Conservation (phyloP, 2,888 invertebrate species). For the Torymus auratus region DNA sequence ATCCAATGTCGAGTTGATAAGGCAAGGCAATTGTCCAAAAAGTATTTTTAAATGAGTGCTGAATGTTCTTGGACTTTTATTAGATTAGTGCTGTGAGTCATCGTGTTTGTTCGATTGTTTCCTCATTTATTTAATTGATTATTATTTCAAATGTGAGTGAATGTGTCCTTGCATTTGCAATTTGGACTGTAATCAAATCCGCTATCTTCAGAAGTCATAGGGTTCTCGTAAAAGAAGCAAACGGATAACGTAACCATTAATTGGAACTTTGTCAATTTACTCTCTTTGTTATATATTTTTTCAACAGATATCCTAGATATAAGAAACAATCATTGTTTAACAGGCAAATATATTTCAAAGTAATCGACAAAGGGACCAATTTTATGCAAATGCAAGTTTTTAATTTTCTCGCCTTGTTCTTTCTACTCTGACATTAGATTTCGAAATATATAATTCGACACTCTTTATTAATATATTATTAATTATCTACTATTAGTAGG, state of each 20-base stretch:
- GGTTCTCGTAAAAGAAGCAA: conserved; percentile 8
- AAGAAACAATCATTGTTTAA: neutral
- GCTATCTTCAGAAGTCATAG: conserved; percentile 35
- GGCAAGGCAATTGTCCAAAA: neutral
- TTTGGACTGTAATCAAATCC: neutral
- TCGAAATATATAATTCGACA: conserved; percentile 21
- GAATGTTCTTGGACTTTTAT: no score
- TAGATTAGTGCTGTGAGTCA: no score
- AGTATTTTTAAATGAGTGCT: no score
- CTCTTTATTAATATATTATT: conserved; percentile 34
- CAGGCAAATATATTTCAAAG: neutral
- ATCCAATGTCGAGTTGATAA: conserved; percentile 32
- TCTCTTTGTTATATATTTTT: neutral
- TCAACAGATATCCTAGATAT: neutral
- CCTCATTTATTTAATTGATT: no score
- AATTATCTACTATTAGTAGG: conserved; percentile 61
- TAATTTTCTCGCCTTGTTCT: neutral
- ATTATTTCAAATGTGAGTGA: neutral
- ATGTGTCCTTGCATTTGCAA: neutral
- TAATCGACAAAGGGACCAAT: neutral
- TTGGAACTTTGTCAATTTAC: conserved; percentile 1
- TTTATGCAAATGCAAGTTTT: neutral
- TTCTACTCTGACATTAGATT: conserved; percentile 30
- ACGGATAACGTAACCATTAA: neutral
- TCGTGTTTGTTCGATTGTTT: no score